phyloP scores from a whole-genome alignment of 2,113 vertebrate species.

The Falco punctatus region DNA sequence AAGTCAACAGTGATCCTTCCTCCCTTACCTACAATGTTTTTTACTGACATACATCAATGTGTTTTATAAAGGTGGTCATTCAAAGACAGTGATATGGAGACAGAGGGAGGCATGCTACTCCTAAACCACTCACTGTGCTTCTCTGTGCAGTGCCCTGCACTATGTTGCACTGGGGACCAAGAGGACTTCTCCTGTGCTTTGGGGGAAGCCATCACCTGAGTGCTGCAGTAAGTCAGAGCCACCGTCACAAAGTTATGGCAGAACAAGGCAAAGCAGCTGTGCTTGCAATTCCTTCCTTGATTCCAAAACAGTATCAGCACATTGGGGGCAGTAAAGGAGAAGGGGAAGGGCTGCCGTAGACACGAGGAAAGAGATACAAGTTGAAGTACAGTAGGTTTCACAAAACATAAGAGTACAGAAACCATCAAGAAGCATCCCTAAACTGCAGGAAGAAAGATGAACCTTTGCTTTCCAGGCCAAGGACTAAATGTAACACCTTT shows the following conservation, averaged over 20 bases:
- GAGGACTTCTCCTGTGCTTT: neutral
- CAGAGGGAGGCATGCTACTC: neutral
- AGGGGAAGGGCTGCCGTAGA: neutral
- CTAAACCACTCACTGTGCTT: neutral
- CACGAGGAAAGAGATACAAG: fast-evolving
- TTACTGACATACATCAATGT: neutral
- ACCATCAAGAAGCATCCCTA: neutral
- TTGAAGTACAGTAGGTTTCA: neutral
- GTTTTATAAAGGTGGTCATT: neutral
- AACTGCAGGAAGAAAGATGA: neutral
- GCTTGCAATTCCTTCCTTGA: neutral
- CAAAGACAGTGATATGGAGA: neutral
- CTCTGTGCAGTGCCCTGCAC: neutral
- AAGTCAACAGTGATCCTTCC: neutral
- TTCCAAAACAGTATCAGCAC: fast-evolving
- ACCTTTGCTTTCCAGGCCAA: neutral
- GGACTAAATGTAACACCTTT: neutral
- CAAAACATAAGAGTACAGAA: neutral
- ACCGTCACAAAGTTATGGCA: neutral
- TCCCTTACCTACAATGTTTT: neutral
- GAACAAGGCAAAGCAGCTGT: neutral
- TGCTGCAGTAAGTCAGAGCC: neutral
- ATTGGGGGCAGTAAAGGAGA: neutral
- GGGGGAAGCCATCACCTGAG: neutral
- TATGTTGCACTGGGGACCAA: fast-evolving